Conservation (phyloP, 2,113 vertebrate species). For the Antigone vipio region DNA sequence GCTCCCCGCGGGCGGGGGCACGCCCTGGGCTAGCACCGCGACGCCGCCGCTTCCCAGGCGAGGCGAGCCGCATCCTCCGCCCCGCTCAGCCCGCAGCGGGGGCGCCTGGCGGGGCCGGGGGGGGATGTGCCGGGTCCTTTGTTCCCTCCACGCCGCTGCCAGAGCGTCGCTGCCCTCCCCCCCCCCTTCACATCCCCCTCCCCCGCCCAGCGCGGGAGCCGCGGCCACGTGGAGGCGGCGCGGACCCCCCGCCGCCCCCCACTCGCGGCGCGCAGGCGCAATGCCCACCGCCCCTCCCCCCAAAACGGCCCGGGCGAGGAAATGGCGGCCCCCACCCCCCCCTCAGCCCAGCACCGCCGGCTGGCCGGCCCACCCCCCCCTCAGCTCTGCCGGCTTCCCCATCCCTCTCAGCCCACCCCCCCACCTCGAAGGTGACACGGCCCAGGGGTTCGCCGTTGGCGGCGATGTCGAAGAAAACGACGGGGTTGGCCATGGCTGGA, state of each 20-base stretch:
- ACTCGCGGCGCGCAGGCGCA: neutral
- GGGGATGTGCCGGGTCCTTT: neutral
- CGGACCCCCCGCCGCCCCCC: neutral
- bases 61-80: neutral
- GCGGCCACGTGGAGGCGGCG: neutral
- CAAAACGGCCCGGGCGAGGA: neutral
- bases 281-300: neutral
- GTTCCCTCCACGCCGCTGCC: neutral
- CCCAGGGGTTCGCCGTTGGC: conserved; percentile 49
- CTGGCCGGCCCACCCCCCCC: too few relatives aligned
- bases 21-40: neutral
- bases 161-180: too few relatives aligned
- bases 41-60: neutral
- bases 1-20: too few relatives aligned
- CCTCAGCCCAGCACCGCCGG: too few relatives aligned
- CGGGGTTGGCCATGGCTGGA: conserved; percentile 69
- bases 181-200: too few relatives aligned
- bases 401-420: neutral
- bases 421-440: conserved; percentile 80
- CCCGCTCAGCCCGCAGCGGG: neutral
- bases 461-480: conserved; percentile 79
- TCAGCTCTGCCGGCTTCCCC: too few relatives aligned
- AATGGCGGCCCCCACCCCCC: neutral
- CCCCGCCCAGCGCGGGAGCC: too few relatives aligned
- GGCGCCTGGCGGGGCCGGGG: too few relatives aligned